phyloP scores from a whole-genome alignment of 1,140 invertebrate species.

The Drosophila serrata region DNA sequence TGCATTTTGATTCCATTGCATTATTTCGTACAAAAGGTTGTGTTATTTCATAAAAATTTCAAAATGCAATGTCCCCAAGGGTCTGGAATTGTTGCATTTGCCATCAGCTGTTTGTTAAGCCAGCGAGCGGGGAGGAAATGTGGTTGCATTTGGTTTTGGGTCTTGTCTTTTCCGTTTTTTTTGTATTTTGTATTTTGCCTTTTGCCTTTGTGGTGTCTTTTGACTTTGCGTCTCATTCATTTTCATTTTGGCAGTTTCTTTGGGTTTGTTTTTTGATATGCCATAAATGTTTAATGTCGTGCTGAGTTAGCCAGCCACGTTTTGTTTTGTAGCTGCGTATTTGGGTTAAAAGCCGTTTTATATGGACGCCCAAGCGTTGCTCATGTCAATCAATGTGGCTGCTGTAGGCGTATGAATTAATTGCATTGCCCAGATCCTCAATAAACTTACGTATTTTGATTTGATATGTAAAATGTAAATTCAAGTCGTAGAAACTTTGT shows the following conservation, averaged over 20 bases:
- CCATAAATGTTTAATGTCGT: constrained; percentile 75
- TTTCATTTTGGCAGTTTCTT: constrained; percentile 70
- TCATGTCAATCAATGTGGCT: constrained; percentile 41
- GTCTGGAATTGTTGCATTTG: constrained; percentile 52
- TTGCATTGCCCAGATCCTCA: constrained; percentile 37
- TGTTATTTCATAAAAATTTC: constrained; percentile 50
- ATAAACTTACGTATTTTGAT: constrained; percentile 23
- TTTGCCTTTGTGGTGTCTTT: constrained; percentile 32
- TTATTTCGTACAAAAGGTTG: constrained; percentile 61
- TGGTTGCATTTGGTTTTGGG: constrained; percentile 40
- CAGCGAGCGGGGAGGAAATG: constrained; percentile 38
- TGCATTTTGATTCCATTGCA: constrained; percentile 47
- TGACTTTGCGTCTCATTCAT: constrained; percentile 34
- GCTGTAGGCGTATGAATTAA: constrained; percentile 51
- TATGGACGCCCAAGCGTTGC: constrained; percentile 51
- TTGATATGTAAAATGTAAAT: neutral
- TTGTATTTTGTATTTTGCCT: too few relatives aligned
- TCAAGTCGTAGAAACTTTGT: neutral
- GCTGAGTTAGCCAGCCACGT: constrained; percentile 63
- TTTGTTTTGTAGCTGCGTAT: constrained; percentile 66
- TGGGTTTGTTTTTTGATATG: constrained; percentile 33
- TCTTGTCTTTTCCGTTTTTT: constrained; percentile 25
- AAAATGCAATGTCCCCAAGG: constrained; percentile 31
- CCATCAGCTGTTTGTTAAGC: constrained; percentile 56
- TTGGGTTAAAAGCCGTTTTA: constrained; percentile 77